phyloP scores from a whole-genome alignment of 2,797 vertebrate genomes.

The Erithacus rubecula region DNA sequence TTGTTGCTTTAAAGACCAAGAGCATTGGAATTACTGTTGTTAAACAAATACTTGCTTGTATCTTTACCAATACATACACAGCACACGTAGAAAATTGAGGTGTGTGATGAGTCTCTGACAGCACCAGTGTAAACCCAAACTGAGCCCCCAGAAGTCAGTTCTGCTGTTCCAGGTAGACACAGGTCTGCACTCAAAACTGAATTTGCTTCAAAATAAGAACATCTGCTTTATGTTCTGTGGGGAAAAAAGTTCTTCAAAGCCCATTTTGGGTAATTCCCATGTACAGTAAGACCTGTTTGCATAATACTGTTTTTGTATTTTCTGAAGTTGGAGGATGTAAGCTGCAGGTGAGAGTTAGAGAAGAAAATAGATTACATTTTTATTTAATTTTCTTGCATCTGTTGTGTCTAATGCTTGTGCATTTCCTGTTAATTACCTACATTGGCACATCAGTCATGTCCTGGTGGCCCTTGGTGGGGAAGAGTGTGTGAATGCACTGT shows the following conservation, averaged over 20 bases:
- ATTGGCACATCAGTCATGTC: not conserved
- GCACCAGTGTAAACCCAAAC: not conserved
- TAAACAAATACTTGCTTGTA: not conserved
- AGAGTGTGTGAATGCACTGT: not conserved
- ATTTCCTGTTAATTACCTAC: not conserved
- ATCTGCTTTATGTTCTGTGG: not conserved
- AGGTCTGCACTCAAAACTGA: not conserved
- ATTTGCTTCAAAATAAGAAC: not conserved
- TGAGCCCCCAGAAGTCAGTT: not conserved
- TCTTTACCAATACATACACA: not conserved
- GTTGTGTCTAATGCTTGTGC: not conserved
- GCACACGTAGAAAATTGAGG: not conserved
- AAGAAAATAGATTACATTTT: not conserved
- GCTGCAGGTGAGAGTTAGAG: not conserved
- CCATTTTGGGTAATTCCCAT: not conserved
- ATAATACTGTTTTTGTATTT: not conserved
- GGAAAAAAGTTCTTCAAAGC: not conserved
- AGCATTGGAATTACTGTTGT: not conserved
- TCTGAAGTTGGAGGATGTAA: not conserved
- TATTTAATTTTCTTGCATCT: not conserved
- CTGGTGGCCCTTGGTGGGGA: not conserved
- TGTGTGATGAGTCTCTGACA: not conserved
- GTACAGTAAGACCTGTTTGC: not conserved
- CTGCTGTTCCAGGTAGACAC: not conserved
- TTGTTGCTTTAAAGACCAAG: not conserved